Base-by-base conservation (phyloP, 2,113 vertebrate genomes). In the Regulus satrapa region DNA sequence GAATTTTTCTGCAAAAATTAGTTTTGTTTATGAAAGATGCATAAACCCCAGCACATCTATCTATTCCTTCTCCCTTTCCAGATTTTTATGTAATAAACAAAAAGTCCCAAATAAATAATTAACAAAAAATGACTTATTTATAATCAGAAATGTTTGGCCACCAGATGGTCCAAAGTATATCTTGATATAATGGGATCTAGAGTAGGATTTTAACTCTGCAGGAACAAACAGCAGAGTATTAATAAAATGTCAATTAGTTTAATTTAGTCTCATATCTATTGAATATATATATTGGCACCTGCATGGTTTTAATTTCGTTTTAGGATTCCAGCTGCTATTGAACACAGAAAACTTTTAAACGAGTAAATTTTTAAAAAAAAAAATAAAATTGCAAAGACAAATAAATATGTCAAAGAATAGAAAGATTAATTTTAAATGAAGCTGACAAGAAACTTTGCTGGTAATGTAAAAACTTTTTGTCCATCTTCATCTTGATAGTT, bases 201-300 rank as follows among this genome's bases (percentile, higher is more conserved):
- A 94, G 75, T 79, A 95, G 4, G 36, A 96, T 95, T 97, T 97
- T 96, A 98, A 91, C 97, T 98, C 97, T 94, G 92, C 32, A 24
- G 96, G 97, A 98, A 97, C 96, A 98, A 98, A 98, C 97, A 97
- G 90, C 93, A 86, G 97, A 98, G 98, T 98, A 97, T 98, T 98
- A 98, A 98, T 98, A 98, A 98, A 98, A 98, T 98, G 98, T 98
- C 98, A 98, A 98, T 98, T 98, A 98, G 97, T 98, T 98, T 98
- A 98, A 98, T 98, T 98, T 98, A 98, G 91, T 94, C 95, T 94
- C 94, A 54, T 94, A 97, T 96, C 90, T 97, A 97, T 96, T 97
- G 95, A 96, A 97, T 95, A 91, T 66, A 96, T 94, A 96, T 92
- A 97, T 95, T 98, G 94, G 96, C 97, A 98, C 95, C 96, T 97